These are phyloP conservation scores for Cataglyphis albicans DNA, from an alignment of 2,888 invertebrate genomes.

Conservation along the genomic window DNA sequence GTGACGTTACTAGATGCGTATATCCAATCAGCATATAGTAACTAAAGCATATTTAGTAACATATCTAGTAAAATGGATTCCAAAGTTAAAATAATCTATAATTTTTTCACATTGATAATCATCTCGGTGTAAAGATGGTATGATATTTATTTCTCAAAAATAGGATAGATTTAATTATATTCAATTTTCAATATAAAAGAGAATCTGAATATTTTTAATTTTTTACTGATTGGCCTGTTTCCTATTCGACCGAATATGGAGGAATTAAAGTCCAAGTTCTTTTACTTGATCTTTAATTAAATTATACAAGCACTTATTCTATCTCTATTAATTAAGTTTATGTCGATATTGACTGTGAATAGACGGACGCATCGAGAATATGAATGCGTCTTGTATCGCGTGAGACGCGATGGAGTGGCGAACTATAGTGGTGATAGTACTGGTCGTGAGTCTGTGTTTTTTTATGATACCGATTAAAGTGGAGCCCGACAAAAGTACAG, in stretches of 20 bases:
- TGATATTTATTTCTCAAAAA: background rate
- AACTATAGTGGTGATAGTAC: constrained; percentile 79
- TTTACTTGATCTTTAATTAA: background rate
- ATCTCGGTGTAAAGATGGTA: background rate
- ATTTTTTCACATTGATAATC: background rate
- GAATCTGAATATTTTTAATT: background rate
- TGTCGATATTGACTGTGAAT: background rate
- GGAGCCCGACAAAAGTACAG: constrained; percentile 75
- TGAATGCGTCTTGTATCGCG: background rate
- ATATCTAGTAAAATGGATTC: background rate
- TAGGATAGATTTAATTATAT: background rate
- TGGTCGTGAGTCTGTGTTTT: constrained; percentile 85
- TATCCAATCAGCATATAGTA: background rate
- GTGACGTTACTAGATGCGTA: background rate
- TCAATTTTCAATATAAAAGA: background rate
- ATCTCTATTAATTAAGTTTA: constrained; percentile 13
- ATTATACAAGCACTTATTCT: background rate
- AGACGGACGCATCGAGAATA: constrained; percentile 19
- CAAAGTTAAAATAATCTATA: background rate
- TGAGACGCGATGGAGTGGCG: constrained; percentile 83
- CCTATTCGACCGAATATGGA: background rate
- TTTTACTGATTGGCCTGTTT: background rate
- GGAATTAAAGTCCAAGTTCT: background rate
- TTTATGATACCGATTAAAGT: constrained; percentile 86
- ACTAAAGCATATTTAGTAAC: too few relatives aligned